A percentile compares a stretch with the other conserved stretches of the same genome.
Conservation (phyloP, 2,113 vertebrate species). For the Motacilla tschutschensis region DNA sequence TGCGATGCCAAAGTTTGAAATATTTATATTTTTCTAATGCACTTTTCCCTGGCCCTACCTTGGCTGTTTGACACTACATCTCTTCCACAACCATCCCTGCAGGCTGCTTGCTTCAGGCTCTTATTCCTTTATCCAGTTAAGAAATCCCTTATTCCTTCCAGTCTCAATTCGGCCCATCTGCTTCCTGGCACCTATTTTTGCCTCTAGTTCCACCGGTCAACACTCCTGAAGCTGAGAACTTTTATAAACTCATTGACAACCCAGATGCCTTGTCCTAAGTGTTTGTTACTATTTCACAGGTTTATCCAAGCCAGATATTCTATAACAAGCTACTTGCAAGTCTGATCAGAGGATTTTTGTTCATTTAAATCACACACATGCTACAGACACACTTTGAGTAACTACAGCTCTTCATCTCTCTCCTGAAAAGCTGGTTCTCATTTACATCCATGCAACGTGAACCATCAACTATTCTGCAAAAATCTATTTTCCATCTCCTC, state of each 20-base stretch:
- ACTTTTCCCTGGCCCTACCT: not conserved
- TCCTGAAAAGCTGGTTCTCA: not conserved
- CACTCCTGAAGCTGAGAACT: not conserved
- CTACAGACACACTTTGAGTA: not conserved
- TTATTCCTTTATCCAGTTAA: not conserved
- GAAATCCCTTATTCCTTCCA: not conserved
- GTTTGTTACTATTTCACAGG: not conserved
- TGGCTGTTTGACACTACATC: not conserved
- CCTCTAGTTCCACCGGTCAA: not conserved
- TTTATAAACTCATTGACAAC: not conserved
- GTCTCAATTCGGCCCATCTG: not conserved
- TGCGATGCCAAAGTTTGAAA: not conserved
- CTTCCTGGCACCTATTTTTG: not conserved
- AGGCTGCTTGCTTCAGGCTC: not conserved
- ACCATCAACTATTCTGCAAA: not conserved
- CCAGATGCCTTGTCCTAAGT: not conserved
- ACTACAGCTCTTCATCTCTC: not conserved
- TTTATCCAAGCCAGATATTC: not conserved
- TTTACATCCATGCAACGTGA: rapidly evolving
- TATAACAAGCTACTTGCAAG: not conserved
- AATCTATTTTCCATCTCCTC: not conserved
- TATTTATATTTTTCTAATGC: not conserved
- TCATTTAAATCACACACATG: not conserved
- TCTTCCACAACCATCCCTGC: not conserved
- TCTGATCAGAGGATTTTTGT: not conserved